Conservation (phyloP, 2,888 invertebrate species). For the Harmothoe impar region DNA sequence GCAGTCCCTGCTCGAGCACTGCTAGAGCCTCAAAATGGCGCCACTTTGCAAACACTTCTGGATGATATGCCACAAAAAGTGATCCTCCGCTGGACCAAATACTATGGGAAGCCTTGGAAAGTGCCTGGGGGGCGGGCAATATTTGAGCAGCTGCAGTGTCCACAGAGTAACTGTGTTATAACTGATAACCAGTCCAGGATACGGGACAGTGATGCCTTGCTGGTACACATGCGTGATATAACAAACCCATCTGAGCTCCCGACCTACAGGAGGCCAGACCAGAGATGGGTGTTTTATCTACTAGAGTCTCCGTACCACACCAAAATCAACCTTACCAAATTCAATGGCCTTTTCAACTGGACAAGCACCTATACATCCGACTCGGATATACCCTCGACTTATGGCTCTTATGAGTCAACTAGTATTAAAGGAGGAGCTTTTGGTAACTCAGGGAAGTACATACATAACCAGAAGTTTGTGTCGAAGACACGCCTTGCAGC, state of each 20-base stretch:
- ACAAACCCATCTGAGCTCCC: conserved; percentile 46
- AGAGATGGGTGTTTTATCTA: conserved; percentile 95
- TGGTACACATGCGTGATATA: conserved; percentile 63
- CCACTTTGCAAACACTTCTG: not conserved
- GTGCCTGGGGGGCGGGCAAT: conserved; percentile 39
- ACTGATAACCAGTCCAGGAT: conserved; percentile 32
- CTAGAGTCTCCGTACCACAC: conserved; percentile 98
- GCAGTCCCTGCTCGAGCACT: not conserved
- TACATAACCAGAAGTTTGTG: not conserved
- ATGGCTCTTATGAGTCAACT: conserved; percentile 53
- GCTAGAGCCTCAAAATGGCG: not conserved
- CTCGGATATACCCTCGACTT: conserved; percentile 62
- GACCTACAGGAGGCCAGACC: conserved; percentile 74
- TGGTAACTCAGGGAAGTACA: not conserved
- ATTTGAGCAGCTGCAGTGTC: conserved; percentile 53
- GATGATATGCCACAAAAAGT: conserved; percentile 30
- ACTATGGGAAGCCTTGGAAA: conserved; percentile 61
- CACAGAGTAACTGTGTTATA: conserved; percentile 33
- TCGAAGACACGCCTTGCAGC: conserved; percentile 95
- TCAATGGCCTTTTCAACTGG: conserved; percentile 63
- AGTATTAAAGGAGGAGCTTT: too few relatives aligned
- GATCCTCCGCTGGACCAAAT: conserved; percentile 63
- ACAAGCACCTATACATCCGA: conserved; percentile 60
- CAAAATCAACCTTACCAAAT: conserved; percentile 79
- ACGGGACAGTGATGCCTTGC: conserved; percentile 50